Base-by-base conservation (phyloP, 92 coral and sea anemone species). In the Paragorgia papillata region DNA sequence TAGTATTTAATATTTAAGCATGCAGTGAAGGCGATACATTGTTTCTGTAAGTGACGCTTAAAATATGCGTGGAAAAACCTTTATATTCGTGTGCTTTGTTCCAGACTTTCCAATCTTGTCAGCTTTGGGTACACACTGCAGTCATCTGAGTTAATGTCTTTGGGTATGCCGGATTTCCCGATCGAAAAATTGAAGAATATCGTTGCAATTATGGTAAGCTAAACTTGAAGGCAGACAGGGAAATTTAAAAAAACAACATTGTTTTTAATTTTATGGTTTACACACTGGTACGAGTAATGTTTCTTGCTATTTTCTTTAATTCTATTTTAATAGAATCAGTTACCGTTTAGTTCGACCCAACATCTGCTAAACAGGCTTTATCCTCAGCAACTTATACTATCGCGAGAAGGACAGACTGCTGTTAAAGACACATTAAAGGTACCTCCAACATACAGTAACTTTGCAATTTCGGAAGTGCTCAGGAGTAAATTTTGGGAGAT, bases 151-250 rank as follows among this genome's bases (percentile, higher is more conserved):
- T 86, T 94, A 73, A 81, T 93, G 46, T 89, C 95, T 65, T 84
- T 91, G 81, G 98, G 95, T 21, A 76, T 94, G 59, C 98, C 97
- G 58, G 98, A 94, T 68, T 94, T 94, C 78, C 97, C 98, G 10
- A 73, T 91, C 28, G 97, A 94, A 80, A 86, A 94, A 71, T 88
- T 94, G 31, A 81, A 86, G 37, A 82, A 87, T 85, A 73, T 94
- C 73, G 92, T 85, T 32, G 61, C 79, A 76, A 91, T 94, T 33
- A 79, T 94, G 93, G 98, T 94, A 80, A 59, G 88, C 68, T 32
- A 14, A 48, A 17, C 19, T 18, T 57, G 35, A 28, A 32, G 26
- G 22, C 10, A 37, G 5, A 12, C 43, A 37, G 12, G 12, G 12
- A 12, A 4, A 37, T 37, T 4, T 5, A 4, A 37, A 37, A 4